Base-by-base conservation (phyloP, 2,797 vertebrate species). In the Scolopax rusticola region DNA sequence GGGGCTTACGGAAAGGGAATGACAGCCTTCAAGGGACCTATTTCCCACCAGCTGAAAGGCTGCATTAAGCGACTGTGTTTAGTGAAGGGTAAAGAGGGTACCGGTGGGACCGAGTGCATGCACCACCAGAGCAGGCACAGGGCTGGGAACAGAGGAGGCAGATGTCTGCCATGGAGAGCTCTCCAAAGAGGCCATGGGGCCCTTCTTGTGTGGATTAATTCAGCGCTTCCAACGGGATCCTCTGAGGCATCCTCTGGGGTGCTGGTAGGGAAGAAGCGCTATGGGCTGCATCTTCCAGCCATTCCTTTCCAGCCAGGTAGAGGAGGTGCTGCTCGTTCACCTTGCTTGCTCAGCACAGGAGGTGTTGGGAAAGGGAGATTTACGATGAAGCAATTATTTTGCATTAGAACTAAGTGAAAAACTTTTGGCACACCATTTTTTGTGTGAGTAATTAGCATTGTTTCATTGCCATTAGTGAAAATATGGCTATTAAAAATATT, bases 1-100 rank as follows among this genome's bases (percentile, higher is more conserved):
- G 79, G 84, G 89, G 93, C 94, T 96, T 95, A 95, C 95, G 61
- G 6, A 97, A 94, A 96, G 93, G 92, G 96, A 97, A 97, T 97
- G 96, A 97, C 97, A 97, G 96, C 96, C 95, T 97, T 97, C 97
- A 96, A 96, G 96, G 92, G 96, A 96, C 97, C 94, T 94, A 97
- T 97, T 97, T 97, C 93, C 95, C 94, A 96, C 93, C 95, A 96
- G 84, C 95, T 97, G 96, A 97, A 97, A 97, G 95, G 89, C 93
- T 96, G 93, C 93, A 97, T 97, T 97, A 97, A 95, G 95, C 93
- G 92, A 97, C 71, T 91, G 96, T 97, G 96, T 91, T 97, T 97
- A 97, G 97, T 92, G 97, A 96, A 97, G 95, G 96, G 93, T 97
- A 97, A 97, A 97, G 95, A 96, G 77, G 93, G 89, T 70, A 95